Evolutionary conservation across 2,113 vertebrate species (phyloP), one percentile per base, ranked within the genome.

Genomic region (Corydoras maculifer): DNA sequence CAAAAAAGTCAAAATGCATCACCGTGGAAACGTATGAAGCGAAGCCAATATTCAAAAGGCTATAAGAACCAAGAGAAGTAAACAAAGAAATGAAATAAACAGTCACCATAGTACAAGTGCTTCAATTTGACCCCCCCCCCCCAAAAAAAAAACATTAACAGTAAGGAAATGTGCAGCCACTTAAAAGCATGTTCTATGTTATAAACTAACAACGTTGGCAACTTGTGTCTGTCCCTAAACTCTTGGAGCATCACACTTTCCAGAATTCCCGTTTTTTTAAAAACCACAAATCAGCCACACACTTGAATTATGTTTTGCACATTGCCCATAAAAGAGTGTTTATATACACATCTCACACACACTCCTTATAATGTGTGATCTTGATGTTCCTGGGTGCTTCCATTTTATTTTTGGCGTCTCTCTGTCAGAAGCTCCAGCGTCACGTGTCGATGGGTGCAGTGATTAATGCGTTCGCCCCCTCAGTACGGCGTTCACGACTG

Each of bases 91-190:
- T 73, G 68, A 83, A 82, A 82, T 69, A 66, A 72, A 69, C 68
- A 81, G 80, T 57, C 82, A 81, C 82, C 76, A 68, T 82, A 81
- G 80, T 81, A 87, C 83, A 86, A 87, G 86, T 85, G 83, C 83
- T 87, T 82, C 80, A 80, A 84, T 86, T 82, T 31, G 61, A 80
- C 69, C 81, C 77, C 78, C 83, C 80, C 77, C 43, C 29, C 13
- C 43, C 75, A 65, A 89, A 1, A 25, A 25, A 88, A 78, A 81
- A 86, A 88, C 84, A 86, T 86, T 86, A 87, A 90, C 83, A 88
- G 74, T 83, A 83, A 84, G 85, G 80, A 87, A 85, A 86, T 82
- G 83, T 81, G 84, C 51, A 74, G 53, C 76, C 69, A 61, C 35
- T 43, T 43, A 43, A 43, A 43, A 43, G 35, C 35, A 43, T 43